Conservation (phyloP, 2,888 invertebrate genomes). For the Xanthorhoe spadicearia region DNA sequence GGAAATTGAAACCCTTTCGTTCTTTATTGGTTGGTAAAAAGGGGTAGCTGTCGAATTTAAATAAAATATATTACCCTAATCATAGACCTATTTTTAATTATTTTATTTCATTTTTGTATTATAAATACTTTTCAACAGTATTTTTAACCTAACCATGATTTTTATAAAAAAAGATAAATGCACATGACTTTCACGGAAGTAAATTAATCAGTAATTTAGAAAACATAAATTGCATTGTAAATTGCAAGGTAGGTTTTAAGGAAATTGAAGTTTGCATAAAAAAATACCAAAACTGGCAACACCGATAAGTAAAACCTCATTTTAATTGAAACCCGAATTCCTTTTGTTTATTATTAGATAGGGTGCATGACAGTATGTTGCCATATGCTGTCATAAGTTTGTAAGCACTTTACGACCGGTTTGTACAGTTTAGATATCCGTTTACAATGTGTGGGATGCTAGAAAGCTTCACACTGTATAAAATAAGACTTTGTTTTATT, state of each 20-base stretch:
- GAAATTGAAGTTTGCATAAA: no score
- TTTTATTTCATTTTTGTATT: no score
- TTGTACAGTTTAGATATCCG: slow-evolving; percentile 22
- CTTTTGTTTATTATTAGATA: background rate
- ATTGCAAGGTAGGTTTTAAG: no score
- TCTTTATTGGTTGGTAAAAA: slow-evolving; percentile 24
- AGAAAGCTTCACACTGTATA: slow-evolving; percentile 6
- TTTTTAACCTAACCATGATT: no score
- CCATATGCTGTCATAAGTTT: slow-evolving; percentile 22
- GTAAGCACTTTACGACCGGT: slow-evolving; percentile 14
- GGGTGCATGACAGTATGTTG: slow-evolving; percentile 1
- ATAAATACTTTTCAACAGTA: no score
- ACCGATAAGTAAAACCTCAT: no score
- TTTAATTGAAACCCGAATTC: background rate
- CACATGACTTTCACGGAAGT: no score
- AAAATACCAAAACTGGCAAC: no score
- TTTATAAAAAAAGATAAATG: no score
- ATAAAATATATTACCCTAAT: background rate
- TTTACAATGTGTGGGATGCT: slow-evolving; percentile 13
- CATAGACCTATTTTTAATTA: background rate
- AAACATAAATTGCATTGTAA: no score
- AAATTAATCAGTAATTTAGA: no score
- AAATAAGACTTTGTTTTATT: slow-evolving; percentile 2
- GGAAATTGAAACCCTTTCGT: slow-evolving; percentile 22
- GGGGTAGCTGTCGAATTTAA: slow-evolving; percentile 1